A percentile compares a stretch with the other conserved stretches of the same genome.
Evolutionary conservation across 2,113 vertebrate genomes (phyloP).

Genomic region (Epinephelus cyanopodus): DNA sequence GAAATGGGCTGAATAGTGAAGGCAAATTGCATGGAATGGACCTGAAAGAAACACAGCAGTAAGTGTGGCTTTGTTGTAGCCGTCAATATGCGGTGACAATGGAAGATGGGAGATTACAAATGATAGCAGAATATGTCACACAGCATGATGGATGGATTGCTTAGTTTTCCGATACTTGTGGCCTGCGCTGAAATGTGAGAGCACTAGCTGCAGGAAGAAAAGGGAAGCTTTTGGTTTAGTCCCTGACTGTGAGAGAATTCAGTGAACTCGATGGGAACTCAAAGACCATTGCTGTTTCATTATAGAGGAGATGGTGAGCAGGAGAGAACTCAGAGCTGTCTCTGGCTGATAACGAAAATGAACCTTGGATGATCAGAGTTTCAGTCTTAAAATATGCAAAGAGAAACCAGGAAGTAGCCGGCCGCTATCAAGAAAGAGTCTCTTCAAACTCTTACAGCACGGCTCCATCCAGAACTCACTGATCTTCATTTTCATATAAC

Average conservation of each 20-base stretch:
- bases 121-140: constrained; percentile 31
- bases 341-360: constrained; percentile 73
- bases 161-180: constrained; percentile 27
- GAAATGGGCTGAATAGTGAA: constrained; percentile 53
- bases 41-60: constrained; percentile 35
- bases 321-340: constrained; percentile 66
- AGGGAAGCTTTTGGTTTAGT: constrained; percentile 25
- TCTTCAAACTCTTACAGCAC: constrained; percentile 29
- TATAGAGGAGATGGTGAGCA: constrained; percentile 68
- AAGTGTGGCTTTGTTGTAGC: constrained; percentile 32
- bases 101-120: constrained; percentile 47
- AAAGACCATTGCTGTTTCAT: constrained; percentile 65
- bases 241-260: constrained; percentile 45
- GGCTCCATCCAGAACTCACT: constrained; percentile 43
- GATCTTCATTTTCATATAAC: constrained; percentile 57
- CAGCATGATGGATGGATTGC: constrained; percentile 41
- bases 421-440: constrained; percentile 51
- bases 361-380: constrained; percentile 55
- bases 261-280: constrained; percentile 46
- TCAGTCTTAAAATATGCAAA: constrained; percentile 77
- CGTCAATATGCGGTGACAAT: constrained; percentile 43
- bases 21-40: constrained; percentile 35
- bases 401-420: constrained; percentile 59
- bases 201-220: constrained; percentile 18
- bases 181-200: constrained; percentile 25